Conservation (phyloP, 1,140 invertebrate species). For the Drosophila carrolli region DNA sequence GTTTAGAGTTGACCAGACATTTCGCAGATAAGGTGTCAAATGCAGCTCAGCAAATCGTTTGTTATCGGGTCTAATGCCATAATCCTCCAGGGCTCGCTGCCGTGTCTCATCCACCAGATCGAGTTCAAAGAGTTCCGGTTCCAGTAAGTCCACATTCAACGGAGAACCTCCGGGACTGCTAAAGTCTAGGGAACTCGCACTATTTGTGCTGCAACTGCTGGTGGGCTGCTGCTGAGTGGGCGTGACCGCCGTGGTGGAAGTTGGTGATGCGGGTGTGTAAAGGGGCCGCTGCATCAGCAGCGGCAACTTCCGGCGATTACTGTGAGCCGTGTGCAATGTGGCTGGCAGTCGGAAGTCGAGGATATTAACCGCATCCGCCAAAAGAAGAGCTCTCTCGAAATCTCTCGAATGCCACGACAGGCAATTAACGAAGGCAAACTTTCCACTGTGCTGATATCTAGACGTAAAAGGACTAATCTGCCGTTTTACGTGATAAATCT, state of each 20-base stretch:
- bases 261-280: slow-evolving; percentile 25
- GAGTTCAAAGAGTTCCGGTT: slow-evolving; percentile 65
- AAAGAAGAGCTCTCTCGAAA: slow-evolving; percentile 68
- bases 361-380: slow-evolving; percentile 75
- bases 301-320: slow-evolving; percentile 76
- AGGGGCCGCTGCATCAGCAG: slow-evolving; percentile 70
- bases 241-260: slow-evolving; percentile 31
- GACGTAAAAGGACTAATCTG: slow-evolving; percentile 78
- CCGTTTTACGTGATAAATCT: slow-evolving; percentile 77
- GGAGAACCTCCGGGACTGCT: slow-evolving; percentile 38
- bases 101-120: slow-evolving; percentile 74
- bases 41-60: slow-evolving; percentile 54
- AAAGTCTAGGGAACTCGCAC: slow-evolving; percentile 48
- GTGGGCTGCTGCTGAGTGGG: slow-evolving; percentile 51
- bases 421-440: slow-evolving; percentile 53
- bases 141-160: slow-evolving; percentile 63
- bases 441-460: slow-evolving; percentile 65
- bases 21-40: slow-evolving; percentile 65
- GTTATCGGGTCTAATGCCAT: slow-evolving; percentile 66
- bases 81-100: slow-evolving; percentile 72
- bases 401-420: slow-evolving; percentile 79
- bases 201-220: slow-evolving; percentile 67
- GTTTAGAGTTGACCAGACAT: slow-evolving; percentile 68
- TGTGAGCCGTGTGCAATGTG: slow-evolving; percentile 70
- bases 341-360: slow-evolving; percentile 72